phyloP scores from a whole-genome alignment of 1,140 invertebrate genomes.

The Araneus ventricosus region DNA sequence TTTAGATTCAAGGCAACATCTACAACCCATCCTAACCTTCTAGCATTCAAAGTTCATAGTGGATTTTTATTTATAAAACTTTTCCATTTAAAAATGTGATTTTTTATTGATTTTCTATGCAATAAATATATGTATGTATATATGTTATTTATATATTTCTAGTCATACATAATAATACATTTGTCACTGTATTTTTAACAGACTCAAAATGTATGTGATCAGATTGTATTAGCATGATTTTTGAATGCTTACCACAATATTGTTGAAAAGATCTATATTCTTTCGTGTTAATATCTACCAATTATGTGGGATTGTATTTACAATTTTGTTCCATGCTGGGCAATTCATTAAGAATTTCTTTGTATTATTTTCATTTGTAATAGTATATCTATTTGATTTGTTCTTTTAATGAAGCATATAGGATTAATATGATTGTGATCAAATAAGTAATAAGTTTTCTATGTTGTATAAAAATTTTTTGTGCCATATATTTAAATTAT shows the following conservation, averaged over 20 bases:
- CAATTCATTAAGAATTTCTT: too few relatives aligned
- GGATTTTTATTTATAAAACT: not conserved
- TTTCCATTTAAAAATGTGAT: slow-evolving; percentile 43
- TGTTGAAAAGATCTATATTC: not conserved
- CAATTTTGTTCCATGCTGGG: too few relatives aligned
- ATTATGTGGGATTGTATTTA: too few relatives aligned
- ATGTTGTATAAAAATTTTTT: too few relatives aligned
- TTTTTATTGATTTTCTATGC: slow-evolving; percentile 67
- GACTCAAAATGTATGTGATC: slow-evolving; percentile 36
- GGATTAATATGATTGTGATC: too few relatives aligned
- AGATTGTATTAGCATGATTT: not conserved
- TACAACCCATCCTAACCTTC: slow-evolving; percentile 65
- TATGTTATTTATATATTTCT: slow-evolving; percentile 71
- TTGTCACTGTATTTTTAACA: slow-evolving; percentile 54
- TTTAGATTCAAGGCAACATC: slow-evolving; percentile 63
- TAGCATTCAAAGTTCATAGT: slow-evolving; percentile 53
- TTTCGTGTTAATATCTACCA: too few relatives aligned
- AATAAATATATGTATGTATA: slow-evolving; percentile 65
- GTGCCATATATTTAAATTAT: not conserved
- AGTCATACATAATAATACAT: slow-evolving; percentile 42
- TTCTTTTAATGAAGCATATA: too few relatives aligned
- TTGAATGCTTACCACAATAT: not conserved
- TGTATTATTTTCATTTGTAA: too few relatives aligned
- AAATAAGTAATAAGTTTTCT: too few relatives aligned
- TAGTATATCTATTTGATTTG: too few relatives aligned